phyloP scores from a whole-genome alignment of 2,797 vertebrate species.

The Kryptolebias ocellatus region DNA sequence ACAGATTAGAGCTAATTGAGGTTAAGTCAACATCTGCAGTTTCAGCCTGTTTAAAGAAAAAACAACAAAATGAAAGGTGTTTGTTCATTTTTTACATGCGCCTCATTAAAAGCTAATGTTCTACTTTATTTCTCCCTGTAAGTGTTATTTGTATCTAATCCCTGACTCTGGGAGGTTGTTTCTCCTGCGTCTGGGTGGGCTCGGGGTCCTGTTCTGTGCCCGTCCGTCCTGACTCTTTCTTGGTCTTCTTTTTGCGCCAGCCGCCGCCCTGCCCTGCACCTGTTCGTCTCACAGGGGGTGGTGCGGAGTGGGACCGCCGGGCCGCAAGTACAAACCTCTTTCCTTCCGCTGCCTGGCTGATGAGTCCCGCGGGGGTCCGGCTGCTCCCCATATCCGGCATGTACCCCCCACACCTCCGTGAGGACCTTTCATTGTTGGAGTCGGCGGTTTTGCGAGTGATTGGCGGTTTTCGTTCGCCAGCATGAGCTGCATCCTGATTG shows the following conservation, averaged over 20 bases:
- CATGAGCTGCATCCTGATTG: slow-evolving; percentile 59
- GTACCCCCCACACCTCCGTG: slow-evolving; percentile 65
- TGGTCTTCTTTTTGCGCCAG: slow-evolving; percentile 77
- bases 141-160: not conserved
- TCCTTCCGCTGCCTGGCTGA: slow-evolving; percentile 78
- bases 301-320: slow-evolving; percentile 77
- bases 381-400: slow-evolving; percentile 71
- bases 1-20: no score
- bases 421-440: slow-evolving; percentile 56
- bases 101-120: no score
- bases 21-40: no score
- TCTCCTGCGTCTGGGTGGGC: slow-evolving; percentile 26
- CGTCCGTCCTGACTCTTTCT: slow-evolving; percentile 61
- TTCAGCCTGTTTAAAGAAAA: no score
- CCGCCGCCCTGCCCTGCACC: slow-evolving; percentile 70
- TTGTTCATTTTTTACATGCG: no score
- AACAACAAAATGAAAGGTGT: no score
- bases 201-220: slow-evolving; percentile 12
- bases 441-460: slow-evolving; percentile 43
- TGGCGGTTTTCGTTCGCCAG: slow-evolving; percentile 46
- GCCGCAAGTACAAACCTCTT: slow-evolving; percentile 81
- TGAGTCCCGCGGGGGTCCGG: slow-evolving; percentile 62
- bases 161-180: slow-evolving; percentile 14
- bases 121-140: not conserved
- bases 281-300: slow-evolving; percentile 75